These are phyloP conservation scores for Platalea minor DNA, from an alignment of 2,797 vertebrate genomes.

Conservation along the genomic window DNA sequence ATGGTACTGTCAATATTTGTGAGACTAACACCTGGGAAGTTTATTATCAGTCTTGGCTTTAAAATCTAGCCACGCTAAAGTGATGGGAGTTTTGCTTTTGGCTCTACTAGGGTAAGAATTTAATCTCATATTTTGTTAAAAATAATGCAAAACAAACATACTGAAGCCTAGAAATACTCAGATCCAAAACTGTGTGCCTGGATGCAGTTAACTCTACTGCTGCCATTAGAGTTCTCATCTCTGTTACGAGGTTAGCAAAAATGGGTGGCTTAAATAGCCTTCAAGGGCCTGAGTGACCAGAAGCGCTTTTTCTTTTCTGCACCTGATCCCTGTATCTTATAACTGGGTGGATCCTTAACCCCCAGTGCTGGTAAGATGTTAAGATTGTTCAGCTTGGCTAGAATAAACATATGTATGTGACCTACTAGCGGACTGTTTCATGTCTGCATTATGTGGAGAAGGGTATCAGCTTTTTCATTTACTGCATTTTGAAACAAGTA, in stretches of 20 bases:
- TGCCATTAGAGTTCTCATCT: background rate
- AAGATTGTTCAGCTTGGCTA: background rate
- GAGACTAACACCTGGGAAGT: background rate
- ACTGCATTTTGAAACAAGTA: background rate
- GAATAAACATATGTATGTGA: background rate
- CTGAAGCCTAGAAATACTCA: background rate
- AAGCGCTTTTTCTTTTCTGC: background rate
- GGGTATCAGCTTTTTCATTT: background rate
- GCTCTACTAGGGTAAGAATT: background rate
- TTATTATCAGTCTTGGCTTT: background rate
- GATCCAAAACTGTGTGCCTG: background rate
- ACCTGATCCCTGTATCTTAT: background rate
- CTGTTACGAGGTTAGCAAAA: background rate
- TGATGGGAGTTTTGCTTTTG: background rate
- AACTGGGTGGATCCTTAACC: background rate
- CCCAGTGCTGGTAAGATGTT: background rate
- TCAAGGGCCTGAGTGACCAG: background rate
- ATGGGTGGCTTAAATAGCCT: background rate
- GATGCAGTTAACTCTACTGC: background rate
- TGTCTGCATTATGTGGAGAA: background rate
- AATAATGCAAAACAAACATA: background rate
- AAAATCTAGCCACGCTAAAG: background rate
- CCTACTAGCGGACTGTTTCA: background rate
- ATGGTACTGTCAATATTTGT: background rate
- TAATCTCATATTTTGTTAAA: background rate